Base-by-base conservation (phyloP, 2,113 vertebrate genomes). In the Stegostoma tigrinum region DNA sequence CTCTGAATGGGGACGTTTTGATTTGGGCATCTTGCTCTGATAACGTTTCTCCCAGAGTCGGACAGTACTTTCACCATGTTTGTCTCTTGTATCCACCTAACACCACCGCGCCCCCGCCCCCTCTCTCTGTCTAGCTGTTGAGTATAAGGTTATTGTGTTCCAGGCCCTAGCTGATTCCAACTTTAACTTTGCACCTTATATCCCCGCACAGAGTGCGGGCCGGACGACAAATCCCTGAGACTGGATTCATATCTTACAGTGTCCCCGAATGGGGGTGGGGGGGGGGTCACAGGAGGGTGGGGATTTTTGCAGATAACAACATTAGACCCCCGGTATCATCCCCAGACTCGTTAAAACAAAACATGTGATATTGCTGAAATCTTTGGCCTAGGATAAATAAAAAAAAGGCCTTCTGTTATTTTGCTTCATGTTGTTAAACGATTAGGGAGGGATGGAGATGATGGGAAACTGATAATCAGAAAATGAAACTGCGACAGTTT, bases 91-190 rank as follows among this genome's bases (percentile, higher is more conserved):
- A 93, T 67, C 6, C 52, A 45, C 52, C 24, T 87, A 15, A 8
- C 6, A 48, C 85, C 8, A 2, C 48, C 48, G 2, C 48, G 3
- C 48, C 48, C 1, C n/a, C 87, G 5, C 21, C 61, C 80, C 19
- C 87, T 19, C 87, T 45, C 42, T 64, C 7, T 61, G 55, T n/a
- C n/a, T 95, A 38, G 38, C 21, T 70, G 66, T 70, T 70, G 66
- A 45, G 66, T 70, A 23, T 94, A 45, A 68, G 66, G 93, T 95
- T 66, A 45, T 27, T 27, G 23, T 48, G 93, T 67, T 95, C 7
- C 38, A 95, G 93, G 93, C 93, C 21, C 45, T 38, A 45, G 93
- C 70, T 72, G 66, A 95, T 70, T 45, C 27, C 93, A 95, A 68
- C 72, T 95, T 70, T 38, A 38, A 95, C 93, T 30, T 70, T 95